These are phyloP conservation scores for Heliconius hortense DNA, from an alignment of 2,888 invertebrate genomes.

Conservation along the genomic window DNA sequence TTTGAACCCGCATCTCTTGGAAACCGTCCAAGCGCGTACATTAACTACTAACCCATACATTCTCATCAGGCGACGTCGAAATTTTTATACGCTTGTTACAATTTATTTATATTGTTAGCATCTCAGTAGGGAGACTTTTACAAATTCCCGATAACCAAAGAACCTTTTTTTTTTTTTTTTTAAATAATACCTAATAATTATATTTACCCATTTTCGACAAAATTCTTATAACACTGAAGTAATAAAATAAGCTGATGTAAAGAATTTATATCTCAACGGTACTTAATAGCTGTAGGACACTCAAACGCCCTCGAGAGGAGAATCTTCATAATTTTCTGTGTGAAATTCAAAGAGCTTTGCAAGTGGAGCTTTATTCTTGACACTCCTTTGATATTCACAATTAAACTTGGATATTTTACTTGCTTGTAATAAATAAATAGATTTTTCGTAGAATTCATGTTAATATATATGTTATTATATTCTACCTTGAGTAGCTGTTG, in stretches of 20 bases:
- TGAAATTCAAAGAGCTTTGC: conserved; percentile 22
- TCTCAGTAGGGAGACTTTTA: no score
- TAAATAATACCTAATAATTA: neutral
- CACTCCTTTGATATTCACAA: conserved; percentile 23
- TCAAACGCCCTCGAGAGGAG: conserved; percentile 5
- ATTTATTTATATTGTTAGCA: no score
- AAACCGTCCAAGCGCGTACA: no score
- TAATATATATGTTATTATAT: neutral
- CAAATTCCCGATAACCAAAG: no score
- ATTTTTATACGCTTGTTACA: no score
- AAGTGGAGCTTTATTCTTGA: conserved; percentile 19
- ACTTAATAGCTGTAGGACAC: conserved; percentile 11
- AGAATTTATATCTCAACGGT: conserved; percentile 19
- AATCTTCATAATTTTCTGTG: conserved; percentile 16
- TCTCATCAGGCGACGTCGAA: no score
- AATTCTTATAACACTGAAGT: neutral
- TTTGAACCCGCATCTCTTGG: no score
- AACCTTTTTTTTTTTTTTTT: no score
- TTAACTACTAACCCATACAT: no score
- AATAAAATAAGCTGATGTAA: conserved; percentile 18
- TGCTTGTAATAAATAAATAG: neutral
- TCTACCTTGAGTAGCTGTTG: no score
- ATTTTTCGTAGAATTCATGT: conserved; percentile 1
- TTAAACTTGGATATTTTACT: neutral
- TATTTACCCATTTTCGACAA: neutral